phyloP scores from a whole-genome alignment of 1,140 invertebrate genomes.

The Macrobrachium rosenbergii region DNA sequence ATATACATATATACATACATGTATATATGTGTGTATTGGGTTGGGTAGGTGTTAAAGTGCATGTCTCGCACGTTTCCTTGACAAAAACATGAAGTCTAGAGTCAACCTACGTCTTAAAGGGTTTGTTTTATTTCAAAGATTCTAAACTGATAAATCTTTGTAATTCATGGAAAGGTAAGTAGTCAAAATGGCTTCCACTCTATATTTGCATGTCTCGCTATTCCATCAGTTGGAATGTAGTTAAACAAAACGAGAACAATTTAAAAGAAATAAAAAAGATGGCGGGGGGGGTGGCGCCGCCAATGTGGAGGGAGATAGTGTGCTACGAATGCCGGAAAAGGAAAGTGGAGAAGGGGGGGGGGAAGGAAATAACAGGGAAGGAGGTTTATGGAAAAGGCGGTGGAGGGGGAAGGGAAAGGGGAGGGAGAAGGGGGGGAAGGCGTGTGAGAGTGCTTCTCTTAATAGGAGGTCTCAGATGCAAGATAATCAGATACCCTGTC shows the following conservation, averaged over 20 bases:
- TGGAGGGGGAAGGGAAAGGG: background rate
- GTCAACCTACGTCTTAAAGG: too few relatives aligned
- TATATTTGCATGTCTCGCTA: too few relatives aligned
- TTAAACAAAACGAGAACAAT: background rate
- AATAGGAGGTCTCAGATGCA: constrained; percentile 39
- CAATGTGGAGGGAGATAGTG: too few relatives aligned
- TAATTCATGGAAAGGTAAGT: too few relatives aligned
- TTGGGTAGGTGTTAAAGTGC: too few relatives aligned
- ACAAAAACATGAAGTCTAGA: too few relatives aligned
- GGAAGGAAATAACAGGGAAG: background rate
- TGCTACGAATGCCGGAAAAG: too few relatives aligned
- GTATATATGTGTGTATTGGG: background rate
- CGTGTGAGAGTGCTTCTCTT: constrained; percentile 17
- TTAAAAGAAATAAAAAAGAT: background rate
- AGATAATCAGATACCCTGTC: constrained; percentile 52
- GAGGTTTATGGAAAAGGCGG: background rate
- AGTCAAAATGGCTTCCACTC: too few relatives aligned
- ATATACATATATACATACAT: background rate
- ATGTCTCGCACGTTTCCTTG: background rate
- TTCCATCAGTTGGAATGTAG: too few relatives aligned
- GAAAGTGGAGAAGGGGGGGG: background rate
- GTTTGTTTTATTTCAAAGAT: too few relatives aligned
- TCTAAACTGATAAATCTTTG: too few relatives aligned
- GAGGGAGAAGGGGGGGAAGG: background rate
- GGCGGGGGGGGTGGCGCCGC: background rate